Conservation (phyloP, 2,888 invertebrate species). For the Druceiella hillmani region DNA sequence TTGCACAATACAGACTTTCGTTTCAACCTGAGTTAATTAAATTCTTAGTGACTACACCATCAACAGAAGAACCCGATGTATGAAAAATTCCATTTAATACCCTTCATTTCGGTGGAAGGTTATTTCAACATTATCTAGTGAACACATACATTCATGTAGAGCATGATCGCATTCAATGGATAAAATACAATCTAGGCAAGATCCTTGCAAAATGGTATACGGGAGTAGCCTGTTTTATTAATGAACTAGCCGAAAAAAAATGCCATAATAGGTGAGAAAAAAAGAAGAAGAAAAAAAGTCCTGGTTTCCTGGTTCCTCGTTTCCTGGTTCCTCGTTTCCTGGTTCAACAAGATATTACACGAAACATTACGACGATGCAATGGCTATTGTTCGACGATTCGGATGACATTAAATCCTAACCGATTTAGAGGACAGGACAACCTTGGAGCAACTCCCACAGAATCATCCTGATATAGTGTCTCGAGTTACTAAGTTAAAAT, state of each 20-base stretch:
- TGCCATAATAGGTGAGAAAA: conserved; percentile 18
- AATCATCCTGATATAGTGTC: conserved; percentile 19
- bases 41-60: conserved; percentile 15
- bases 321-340: conserved; percentile 19
- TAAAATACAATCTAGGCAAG: conserved; percentile 18
- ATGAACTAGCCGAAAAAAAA: conserved; percentile 18
- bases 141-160: conserved; percentile 16
- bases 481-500: conserved; percentile 19
- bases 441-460: conserved; percentile 19
- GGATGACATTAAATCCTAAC: conserved; percentile 21
- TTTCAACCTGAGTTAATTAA: conserved; percentile 18
- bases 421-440: conserved; percentile 19
- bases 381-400: conserved; percentile 21
- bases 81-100: conserved; percentile 18
- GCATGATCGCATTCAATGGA: conserved; percentile 18
- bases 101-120: conserved; percentile 15
- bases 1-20: conserved; percentile 19
- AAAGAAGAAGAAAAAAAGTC: too few relatives aligned
- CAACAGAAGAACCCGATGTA: conserved; percentile 18
- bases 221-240: conserved; percentile 18
- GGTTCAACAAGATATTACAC: conserved; percentile 17
- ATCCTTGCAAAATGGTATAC: conserved; percentile 20
- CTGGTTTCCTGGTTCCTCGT: too few relatives aligned
- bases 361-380: conserved; percentile 21
- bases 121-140: conserved; percentile 19